Base-by-base conservation (phyloP, 2,888 invertebrate species). In the Phlogophora meticulosa region DNA sequence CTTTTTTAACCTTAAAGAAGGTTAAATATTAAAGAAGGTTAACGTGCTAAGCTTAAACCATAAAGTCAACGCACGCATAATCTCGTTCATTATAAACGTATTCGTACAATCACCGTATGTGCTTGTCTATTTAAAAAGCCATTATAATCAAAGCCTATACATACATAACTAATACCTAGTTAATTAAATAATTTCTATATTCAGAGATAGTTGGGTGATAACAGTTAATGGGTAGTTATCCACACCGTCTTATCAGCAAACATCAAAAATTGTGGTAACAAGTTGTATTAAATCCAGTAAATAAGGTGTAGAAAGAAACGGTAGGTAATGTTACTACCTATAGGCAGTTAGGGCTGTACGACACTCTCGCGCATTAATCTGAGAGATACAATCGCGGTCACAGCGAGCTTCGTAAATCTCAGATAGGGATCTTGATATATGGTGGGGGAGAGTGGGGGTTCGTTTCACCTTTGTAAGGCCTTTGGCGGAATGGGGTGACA, bases 371-470 rank as follows among this genome's bases (percentile, higher is more conserved):
- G 90, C 93, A 94, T 94, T 93, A 93, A 94, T 94, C 94, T 92
- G 88, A 79, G 68, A 91, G 93, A 94, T 94, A 94, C 90, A 89
- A 94, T 94, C 94, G 85, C 84, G 87, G 87, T 80, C 85, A 85
- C 85, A 86, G 81, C 84, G 86, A 86, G 88, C 88, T 86, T 86
- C 88, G 92, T 93, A 94, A 92, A 92, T 93, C 93, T 90, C 85
- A 90, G 95, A 95, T 95, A 94, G 85, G 70, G 82, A 93, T 94
- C 94, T 93, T 91, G 92, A 91, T 92, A 89, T 92, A 91, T 87
- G 83, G 73, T 45, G 72, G 80, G 62, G 76, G 68, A 76, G 75
- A 79, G 78, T 72, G 80, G 79, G 81, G 85, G 78, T 78, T 63
- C 75, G 80, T 78, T 84, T 84, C 80, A 86, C 87, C 84, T 87